Evolutionary conservation across 2,113 vertebrate species (phyloP).

Genomic region (Diadophis punctatus): DNA sequence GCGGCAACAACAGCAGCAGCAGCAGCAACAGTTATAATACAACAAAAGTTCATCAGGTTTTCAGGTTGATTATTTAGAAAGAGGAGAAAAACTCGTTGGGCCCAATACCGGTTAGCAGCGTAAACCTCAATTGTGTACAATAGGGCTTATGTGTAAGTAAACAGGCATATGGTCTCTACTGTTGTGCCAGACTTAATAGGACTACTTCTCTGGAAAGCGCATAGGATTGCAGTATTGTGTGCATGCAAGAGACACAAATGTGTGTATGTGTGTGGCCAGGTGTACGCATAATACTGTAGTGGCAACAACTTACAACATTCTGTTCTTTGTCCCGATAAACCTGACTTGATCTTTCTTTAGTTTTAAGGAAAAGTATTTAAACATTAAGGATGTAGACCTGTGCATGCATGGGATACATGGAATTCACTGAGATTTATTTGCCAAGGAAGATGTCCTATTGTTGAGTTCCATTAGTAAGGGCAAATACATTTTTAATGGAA

Average conservation of each 20-base stretch:
- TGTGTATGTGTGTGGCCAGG: background rate
- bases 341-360: background rate
- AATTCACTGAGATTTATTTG: background rate
- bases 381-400: background rate
- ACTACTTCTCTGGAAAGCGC: background rate
- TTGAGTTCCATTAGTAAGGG: background rate
- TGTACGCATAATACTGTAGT: background rate
- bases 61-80: background rate
- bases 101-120: background rate
- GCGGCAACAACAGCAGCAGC: background rate
- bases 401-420: background rate
- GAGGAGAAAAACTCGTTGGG: background rate
- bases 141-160: background rate
- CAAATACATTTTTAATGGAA: background rate
- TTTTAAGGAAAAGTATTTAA: background rate
- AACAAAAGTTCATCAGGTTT: background rate
- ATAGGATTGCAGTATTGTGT: background rate
- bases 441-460: background rate
- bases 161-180: background rate
- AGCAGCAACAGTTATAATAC: background rate
- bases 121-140: background rate
- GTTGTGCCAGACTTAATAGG: background rate
- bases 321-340: background rate
- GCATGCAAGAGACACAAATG: background rate
- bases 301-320: background rate